Evolutionary conservation across 2,888 invertebrate species (phyloP).

Genomic region (Leucoptera coffeella): DNA sequence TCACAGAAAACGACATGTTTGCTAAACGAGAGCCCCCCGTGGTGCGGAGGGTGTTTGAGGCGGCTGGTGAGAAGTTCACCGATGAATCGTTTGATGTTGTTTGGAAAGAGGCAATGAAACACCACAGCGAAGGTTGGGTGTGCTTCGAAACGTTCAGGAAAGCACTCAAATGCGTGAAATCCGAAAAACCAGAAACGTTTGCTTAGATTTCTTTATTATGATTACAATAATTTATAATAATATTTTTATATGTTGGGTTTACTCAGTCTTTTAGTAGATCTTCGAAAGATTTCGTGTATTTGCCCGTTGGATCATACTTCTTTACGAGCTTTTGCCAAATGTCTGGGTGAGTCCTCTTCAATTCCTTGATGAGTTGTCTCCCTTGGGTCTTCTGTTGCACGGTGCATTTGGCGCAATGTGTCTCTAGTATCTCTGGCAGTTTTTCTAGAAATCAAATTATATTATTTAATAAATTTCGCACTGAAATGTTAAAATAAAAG

Average conservation of each 20-base stretch:
- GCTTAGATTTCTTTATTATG: no score
- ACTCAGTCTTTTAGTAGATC: constrained; percentile 17
- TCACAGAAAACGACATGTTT: constrained; percentile 32
- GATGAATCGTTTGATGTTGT: constrained; percentile 36
- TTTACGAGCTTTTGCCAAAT: constrained; percentile 47
- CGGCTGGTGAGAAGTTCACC: constrained; percentile 37
- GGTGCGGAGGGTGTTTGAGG: constrained; percentile 43
- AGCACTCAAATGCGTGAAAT: no score
- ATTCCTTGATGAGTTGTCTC: constrained; percentile 52
- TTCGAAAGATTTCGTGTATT: constrained; percentile 36
- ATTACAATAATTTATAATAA: no score
- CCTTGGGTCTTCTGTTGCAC: constrained; percentile 60
- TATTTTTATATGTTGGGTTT: no score
- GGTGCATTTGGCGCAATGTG: constrained; percentile 62
- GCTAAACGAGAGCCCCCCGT: constrained; percentile 19
- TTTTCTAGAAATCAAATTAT: constrained; percentile 56
- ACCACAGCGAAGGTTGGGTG: constrained; percentile 43
- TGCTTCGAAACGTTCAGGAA: constrained; percentile 47
- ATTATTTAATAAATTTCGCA: no score
- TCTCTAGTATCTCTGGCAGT: constrained; percentile 62
- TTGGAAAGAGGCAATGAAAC: constrained; percentile 43
- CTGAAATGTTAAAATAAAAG: no score
- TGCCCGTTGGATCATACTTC: constrained; percentile 56
- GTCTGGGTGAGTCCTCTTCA: constrained; percentile 48
- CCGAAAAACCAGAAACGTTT: no score